phyloP scores from a whole-genome alignment of 30 jellyfish, hydroid and myxozoan species.

The Hydractinia echinata region DNA sequence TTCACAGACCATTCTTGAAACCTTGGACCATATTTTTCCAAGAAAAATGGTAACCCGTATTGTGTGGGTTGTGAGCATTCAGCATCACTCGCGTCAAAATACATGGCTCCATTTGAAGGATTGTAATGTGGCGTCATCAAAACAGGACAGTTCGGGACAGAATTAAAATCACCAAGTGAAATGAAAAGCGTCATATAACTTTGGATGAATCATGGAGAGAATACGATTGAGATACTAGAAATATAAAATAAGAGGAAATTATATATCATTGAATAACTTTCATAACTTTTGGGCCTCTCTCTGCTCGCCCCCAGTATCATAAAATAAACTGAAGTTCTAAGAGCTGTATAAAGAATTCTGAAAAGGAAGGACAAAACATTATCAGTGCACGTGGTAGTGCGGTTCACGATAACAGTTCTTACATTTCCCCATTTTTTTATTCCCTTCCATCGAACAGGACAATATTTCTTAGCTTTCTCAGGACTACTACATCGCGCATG shows the following conservation, averaged over 20 bases:
- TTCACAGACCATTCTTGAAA: conserved; percentile 94
- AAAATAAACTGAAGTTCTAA: neutral
- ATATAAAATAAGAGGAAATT: neutral
- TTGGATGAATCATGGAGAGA: conserved; percentile 65
- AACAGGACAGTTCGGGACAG: conserved; percentile 93
- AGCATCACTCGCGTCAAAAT: conserved; percentile 63
- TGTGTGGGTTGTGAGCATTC: conserved; percentile 58
- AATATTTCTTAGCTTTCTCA: conserved; percentile 54
- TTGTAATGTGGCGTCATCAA: conserved; percentile 83
- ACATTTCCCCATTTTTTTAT: conserved; percentile 71
- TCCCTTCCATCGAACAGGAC: conserved; percentile 91
- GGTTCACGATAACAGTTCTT: neutral
- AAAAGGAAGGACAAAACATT: no score
- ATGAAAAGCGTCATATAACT: conserved; percentile 44
- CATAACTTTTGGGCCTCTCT: neutral
- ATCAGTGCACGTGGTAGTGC: no score
- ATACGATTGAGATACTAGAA: conserved; percentile 55
- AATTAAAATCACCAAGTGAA: conserved; percentile 77
- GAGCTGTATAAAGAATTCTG: neutral
- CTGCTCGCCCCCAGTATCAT: no score
- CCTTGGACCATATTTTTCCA: conserved; percentile 90
- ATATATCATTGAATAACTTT: neutral
- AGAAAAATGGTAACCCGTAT: conserved; percentile 83
- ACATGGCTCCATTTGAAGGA: conserved; percentile 91
- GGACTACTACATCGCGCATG: conserved; percentile 48